Base-by-base conservation (phyloP, 2,888 invertebrate species). In the Spodoptera picta region DNA sequence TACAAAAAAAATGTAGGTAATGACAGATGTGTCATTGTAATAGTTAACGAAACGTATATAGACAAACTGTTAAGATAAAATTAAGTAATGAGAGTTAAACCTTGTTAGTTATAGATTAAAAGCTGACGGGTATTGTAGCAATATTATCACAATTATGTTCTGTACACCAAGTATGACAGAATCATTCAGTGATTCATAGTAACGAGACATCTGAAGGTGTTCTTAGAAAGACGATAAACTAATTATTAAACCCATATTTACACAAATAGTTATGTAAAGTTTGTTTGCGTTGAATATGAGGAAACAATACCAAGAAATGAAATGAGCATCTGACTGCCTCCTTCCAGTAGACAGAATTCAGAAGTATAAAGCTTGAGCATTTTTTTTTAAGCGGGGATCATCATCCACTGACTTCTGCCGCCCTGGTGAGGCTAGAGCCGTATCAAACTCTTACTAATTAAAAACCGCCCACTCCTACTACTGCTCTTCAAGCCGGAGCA, bases 21-120 rank as follows among this genome's bases (percentile, higher is more conserved):
- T 56, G 55, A 51, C 65, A 48, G 48, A 48, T 31, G 61, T 53
- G 67, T 63, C 70, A 60, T 43, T n/a, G 36, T 51, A 53, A 58
- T 44, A 60, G 31, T 61, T 46, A 65, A 71, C 47, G 48, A 56
- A 57, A 51, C 56, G 48, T 71, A 54, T 60, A 62, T 60, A 74
- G 14, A 45, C 53, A 64, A 52, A 58, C 11, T 43, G 48, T 61
- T 53, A 75, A 75, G 56, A 59, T 65, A 61, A 36, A 36, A 70
- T 69, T 70, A 75, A 65, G 61, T 59, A 65, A 70, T 36, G 23
- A 59, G 11, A 57, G 50, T 70, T 65, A 70, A 27, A 31, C 52
- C 54, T 64, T 55, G 54, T 63, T 64, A 54, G 60, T 53, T 6
- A 45, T 14, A 65, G 75, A 73, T 73, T 75, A 65, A 54, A 52